Conservation (phyloP, 2,888 invertebrate genomes). For the Megastigmus dorsalis region DNA sequence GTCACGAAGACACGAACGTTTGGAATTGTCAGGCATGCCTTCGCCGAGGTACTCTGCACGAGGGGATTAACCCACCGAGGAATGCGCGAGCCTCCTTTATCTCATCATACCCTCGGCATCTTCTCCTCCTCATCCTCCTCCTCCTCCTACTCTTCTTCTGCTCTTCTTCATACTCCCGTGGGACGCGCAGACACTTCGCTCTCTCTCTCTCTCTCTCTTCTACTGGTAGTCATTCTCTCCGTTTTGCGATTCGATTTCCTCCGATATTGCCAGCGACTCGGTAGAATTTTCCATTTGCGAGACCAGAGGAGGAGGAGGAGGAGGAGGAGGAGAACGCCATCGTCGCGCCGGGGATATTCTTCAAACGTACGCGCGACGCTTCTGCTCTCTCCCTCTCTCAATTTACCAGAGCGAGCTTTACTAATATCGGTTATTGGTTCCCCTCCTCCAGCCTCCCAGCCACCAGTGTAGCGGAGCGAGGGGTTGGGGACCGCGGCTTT, state of each 20-base stretch:
- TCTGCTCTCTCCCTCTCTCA: slow-evolving; percentile 19
- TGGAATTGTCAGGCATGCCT: slow-evolving; percentile 69
- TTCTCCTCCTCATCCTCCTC: slow-evolving; percentile 40
- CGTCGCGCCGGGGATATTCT: slow-evolving; percentile 44
- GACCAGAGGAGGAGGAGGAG: slow-evolving; percentile 16
- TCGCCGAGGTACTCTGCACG: slow-evolving; percentile 60
- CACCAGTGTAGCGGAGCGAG: neutral
- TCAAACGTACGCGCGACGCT: slow-evolving; percentile 42
- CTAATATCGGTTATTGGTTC: slow-evolving; percentile 54
- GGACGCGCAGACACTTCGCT: slow-evolving; percentile 37
- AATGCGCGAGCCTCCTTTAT: slow-evolving; percentile 62
- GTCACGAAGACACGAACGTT: slow-evolving; percentile 54
- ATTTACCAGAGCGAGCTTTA: slow-evolving; percentile 44
- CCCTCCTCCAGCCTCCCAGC: too few species aligned
- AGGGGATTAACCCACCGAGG: slow-evolving; percentile 70
- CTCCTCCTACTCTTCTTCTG: too few species aligned
- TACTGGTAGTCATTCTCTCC: slow-evolving; percentile 70
- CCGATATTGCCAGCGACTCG: slow-evolving; percentile 67
- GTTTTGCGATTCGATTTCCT: slow-evolving; percentile 72
- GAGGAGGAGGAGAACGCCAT: slow-evolving; percentile 9
- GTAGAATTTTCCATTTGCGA: slow-evolving; percentile 68
- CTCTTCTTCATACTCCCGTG: too few species aligned
- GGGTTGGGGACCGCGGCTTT: neutral
- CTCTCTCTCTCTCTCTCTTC: slow-evolving; percentile 52
- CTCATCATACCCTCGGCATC: slow-evolving; percentile 48